Percentiles rank a stretch among this genome's conserved stretches.
These are phyloP conservation scores for Boloria selene DNA, from an alignment of 2,888 invertebrate genomes.

Conservation along the genomic window DNA sequence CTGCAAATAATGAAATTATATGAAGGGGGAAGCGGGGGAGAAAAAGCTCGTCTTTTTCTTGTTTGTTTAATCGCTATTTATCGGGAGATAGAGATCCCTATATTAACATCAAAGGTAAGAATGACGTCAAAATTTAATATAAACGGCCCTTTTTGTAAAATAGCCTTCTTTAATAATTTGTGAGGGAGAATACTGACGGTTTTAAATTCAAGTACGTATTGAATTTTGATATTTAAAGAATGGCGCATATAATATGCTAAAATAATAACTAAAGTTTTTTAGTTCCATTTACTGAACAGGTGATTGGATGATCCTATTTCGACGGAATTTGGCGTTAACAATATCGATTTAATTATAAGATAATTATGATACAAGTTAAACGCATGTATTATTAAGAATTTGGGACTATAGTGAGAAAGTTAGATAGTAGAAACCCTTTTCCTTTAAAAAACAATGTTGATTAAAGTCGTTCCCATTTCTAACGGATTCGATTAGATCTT, in stretches of 20 bases:
- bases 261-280: background rate
- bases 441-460: no score
- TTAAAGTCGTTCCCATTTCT: no score
- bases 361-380: no score
- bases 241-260: background rate
- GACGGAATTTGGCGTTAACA: no score
- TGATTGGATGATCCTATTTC: no score
- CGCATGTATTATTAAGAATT: no score
- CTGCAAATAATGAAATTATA: constrained; percentile 70
- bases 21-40: constrained; percentile 36
- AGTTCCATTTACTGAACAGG: no score
- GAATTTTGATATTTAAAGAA: constrained; percentile 16
- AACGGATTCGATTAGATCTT: no score
- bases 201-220: constrained; percentile 13
- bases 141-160: constrained; percentile 25
- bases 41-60: constrained; percentile 33
- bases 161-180: constrained; percentile 17
- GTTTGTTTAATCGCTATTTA: constrained; percentile 74
- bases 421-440: no score
- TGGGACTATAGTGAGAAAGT: no score
- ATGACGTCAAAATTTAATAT: constrained; percentile 66
- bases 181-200: constrained; percentile 15
- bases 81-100: constrained; percentile 60
- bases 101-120: constrained; percentile 72
- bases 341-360: no score